Percentiles rank a stretch among this genome's conserved stretches.
These are phyloP conservation scores for Euglossa dilemma DNA, from an alignment of 1,140 invertebrate genomes.

Conservation along the genomic window DNA sequence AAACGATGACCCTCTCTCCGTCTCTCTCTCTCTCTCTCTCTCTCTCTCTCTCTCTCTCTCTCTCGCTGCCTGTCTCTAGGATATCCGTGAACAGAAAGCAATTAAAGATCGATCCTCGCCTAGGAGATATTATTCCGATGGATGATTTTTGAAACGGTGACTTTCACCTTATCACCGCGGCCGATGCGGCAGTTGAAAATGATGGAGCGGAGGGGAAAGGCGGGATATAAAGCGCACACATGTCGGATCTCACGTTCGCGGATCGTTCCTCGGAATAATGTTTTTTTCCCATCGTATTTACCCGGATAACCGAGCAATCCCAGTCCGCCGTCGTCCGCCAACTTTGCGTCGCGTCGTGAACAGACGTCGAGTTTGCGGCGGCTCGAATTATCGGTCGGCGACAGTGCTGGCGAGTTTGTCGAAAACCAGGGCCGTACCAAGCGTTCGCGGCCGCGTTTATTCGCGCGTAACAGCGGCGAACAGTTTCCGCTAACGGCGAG, in stretches of 20 bases:
- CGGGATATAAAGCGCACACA: constrained; percentile 14
- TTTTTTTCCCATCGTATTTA: constrained; percentile 46
- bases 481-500: neutral
- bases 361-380: constrained; percentile 66
- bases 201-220: neutral
- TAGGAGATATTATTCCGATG: neutral
- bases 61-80: too few species aligned
- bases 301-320: constrained; percentile 57
- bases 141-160: too few species aligned
- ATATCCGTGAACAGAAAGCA: neutral
- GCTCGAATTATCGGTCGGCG: constrained; percentile 68
- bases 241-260: constrained; percentile 37
- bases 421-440: constrained; percentile 66
- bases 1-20: too few species aligned
- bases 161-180: neutral
- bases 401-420: constrained; percentile 65
- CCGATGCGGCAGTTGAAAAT: neutral
- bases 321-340: constrained; percentile 56
- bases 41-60: neutral
- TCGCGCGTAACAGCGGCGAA: neutral
- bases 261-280: constrained; percentile 24
- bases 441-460: neutral
- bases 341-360: constrained; percentile 64
- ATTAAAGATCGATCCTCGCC: neutral
- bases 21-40: neutral